phyloP scores from a whole-genome alignment of 1,140 invertebrate species.

The Drosophila lini region DNA sequence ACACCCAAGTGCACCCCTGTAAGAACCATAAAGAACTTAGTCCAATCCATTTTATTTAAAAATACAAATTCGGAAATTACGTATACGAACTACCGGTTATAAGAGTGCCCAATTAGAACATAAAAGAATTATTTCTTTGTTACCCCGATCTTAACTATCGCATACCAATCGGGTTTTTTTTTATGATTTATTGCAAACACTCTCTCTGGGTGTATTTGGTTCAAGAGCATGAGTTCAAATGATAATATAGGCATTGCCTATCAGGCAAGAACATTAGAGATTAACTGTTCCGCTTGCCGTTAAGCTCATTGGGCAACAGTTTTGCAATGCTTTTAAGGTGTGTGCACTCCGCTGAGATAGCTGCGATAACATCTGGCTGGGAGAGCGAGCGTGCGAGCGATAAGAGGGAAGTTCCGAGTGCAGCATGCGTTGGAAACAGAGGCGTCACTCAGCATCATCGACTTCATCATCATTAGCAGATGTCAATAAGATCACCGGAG shows the following conservation, averaged over 20 bases:
- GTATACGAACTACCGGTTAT: slow-evolving; percentile 13
- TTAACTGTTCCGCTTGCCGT: slow-evolving; percentile 31
- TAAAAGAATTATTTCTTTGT: slow-evolving; percentile 14
- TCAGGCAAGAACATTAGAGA: slow-evolving; percentile 36
- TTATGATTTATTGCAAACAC: slow-evolving; percentile 18
- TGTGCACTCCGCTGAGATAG: slow-evolving; percentile 30
- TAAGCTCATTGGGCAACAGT: slow-evolving; percentile 15
- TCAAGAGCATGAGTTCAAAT: slow-evolving; percentile 42
- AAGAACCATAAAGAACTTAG: background rate
- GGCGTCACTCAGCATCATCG: slow-evolving; percentile 16
- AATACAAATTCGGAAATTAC: slow-evolving; percentile 16
- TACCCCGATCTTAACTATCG: slow-evolving; percentile 12
- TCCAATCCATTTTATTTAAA: background rate
- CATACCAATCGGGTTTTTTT: slow-evolving; percentile 2
- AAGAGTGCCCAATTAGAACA: slow-evolving; percentile 2
- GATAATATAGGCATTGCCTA: slow-evolving; percentile 30
- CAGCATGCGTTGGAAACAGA: slow-evolving; percentile 6
- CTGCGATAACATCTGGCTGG: slow-evolving; percentile 18
- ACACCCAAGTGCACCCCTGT: background rate
- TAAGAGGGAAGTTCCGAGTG: slow-evolving; percentile 25
- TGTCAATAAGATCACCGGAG: slow-evolving; percentile 57
- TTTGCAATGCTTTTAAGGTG: slow-evolving; percentile 33
- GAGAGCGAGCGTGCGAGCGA: slow-evolving; percentile 7
- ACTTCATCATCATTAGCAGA: slow-evolving; percentile 21
- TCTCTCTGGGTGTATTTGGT: slow-evolving; percentile 21